phyloP scores from a whole-genome alignment of 2,888 invertebrate species.

The Alitta virens region DNA sequence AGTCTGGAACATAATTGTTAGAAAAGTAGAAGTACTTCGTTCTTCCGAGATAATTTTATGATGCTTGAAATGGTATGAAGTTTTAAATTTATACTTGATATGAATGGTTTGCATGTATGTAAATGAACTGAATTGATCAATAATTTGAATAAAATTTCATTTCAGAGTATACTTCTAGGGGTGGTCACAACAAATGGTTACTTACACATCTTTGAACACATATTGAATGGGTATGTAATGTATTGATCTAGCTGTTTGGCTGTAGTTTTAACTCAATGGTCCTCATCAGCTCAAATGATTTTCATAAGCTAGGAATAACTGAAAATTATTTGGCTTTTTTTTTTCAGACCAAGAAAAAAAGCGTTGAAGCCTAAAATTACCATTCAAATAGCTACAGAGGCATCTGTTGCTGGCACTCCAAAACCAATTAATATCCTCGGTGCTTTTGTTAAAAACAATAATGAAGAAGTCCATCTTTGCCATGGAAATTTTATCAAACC shows the following conservation, averaged over 20 bases:
- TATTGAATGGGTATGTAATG: slow-evolving; percentile 69
- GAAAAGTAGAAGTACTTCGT: no score
- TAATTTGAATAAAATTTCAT: not conserved
- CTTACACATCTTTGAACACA: slow-evolving; percentile 75
- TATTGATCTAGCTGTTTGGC: no score
- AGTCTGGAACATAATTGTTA: not conserved
- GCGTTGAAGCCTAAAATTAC: slow-evolving; percentile 43
- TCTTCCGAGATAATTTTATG: no score
- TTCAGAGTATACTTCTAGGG: slow-evolving; percentile 45
- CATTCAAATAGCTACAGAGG: slow-evolving; percentile 40
- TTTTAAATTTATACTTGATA: no score
- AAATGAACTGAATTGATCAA: not conserved
- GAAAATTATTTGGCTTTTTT: not conserved
- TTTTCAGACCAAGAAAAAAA: slow-evolving; percentile 43
- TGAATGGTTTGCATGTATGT: not conserved
- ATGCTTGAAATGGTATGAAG: no score
- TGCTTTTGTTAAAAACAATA: slow-evolving; percentile 35
- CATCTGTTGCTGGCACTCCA: slow-evolving; percentile 26
- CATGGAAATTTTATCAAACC: slow-evolving; percentile 65
- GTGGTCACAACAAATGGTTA: slow-evolving; percentile 75
- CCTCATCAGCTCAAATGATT: not conserved
- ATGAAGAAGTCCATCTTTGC: slow-evolving; percentile 61
- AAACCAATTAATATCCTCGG: slow-evolving; percentile 41
- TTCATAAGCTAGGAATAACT: not conserved
- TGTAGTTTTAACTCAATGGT: no score